These are phyloP conservation scores for Blastobasis adustella DNA, from an alignment of 2,888 invertebrate genomes.

Conservation along the genomic window DNA sequence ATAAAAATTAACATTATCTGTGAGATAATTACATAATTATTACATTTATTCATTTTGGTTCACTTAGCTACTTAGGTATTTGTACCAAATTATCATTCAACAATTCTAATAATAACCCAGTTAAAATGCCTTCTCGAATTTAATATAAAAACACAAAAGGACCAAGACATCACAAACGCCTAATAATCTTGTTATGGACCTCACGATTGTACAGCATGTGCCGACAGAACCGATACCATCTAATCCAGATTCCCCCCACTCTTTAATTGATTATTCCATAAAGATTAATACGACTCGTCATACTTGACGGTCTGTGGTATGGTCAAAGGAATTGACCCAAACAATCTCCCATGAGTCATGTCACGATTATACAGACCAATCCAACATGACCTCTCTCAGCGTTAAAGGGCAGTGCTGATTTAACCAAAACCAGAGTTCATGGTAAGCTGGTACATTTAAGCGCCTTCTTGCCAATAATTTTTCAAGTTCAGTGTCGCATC, in stretches of 20 bases:
- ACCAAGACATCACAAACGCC: slow-evolving; percentile 31
- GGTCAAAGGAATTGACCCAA: slow-evolving; percentile 47
- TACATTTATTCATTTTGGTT: too few species aligned
- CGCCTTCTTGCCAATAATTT: slow-evolving; percentile 35
- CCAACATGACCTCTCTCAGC: slow-evolving; percentile 18
- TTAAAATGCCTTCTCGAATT: not conserved
- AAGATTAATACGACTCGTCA: slow-evolving; percentile 67
- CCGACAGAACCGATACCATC: slow-evolving; percentile 67
- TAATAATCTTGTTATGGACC: slow-evolving; percentile 50
- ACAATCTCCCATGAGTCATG: slow-evolving; percentile 44
- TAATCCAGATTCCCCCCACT: slow-evolving; percentile 67
- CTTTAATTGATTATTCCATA: slow-evolving; percentile 70
- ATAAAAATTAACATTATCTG: too few species aligned
- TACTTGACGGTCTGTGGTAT: slow-evolving; percentile 48
- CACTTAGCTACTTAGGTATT: too few species aligned
- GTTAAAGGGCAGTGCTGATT: slow-evolving; percentile 6
- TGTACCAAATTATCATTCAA: not conserved
- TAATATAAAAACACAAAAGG: slow-evolving; percentile 12
- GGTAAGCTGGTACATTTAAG: slow-evolving; percentile 21
- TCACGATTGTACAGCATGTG: slow-evolving; percentile 57
- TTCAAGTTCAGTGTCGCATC: slow-evolving; percentile 44
- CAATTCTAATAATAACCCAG: not conserved
- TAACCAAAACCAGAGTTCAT: slow-evolving; percentile 17
- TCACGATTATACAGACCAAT: slow-evolving; percentile 29
- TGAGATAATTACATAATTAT: too few species aligned